phyloP scores from a whole-genome alignment of 2,888 invertebrate genomes.

The Nephrotoma appendiculata region DNA sequence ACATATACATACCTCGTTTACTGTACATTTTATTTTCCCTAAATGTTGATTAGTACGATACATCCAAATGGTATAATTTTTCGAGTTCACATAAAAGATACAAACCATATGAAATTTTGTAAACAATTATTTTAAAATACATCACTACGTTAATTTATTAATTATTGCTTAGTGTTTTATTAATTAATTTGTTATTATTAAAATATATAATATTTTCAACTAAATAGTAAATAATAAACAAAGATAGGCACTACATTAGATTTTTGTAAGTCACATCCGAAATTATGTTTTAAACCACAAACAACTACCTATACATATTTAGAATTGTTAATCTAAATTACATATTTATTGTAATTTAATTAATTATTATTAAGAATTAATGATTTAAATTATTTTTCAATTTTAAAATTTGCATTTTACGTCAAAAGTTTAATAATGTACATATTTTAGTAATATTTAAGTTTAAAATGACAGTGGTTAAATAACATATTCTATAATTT shows the following conservation, averaged over 20 bases:
- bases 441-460: too few species aligned
- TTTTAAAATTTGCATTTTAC: background rate
- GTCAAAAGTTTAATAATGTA: too few species aligned
- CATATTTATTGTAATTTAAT: too few species aligned
- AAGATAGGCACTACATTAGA: background rate
- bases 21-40: background rate
- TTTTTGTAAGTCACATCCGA: background rate
- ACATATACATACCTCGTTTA: background rate
- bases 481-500: too few species aligned
- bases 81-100: background rate
- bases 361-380: too few species aligned
- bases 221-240: background rate
- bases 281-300: too few species aligned
- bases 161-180: background rate
- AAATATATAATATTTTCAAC: background rate
- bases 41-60: background rate
- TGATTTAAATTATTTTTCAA: background rate
- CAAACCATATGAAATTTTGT: background rate
- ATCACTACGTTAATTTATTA: background rate
- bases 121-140: background rate
- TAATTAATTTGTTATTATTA: background rate
- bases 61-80: background rate
- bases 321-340: too few species aligned
- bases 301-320: too few species aligned
- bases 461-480: background rate